A percentile compares a stretch with the other conserved stretches of the same genome.
These are phyloP conservation scores for Anhinga rufa DNA, from an alignment of 2,113 vertebrate species.

Conservation along the genomic window DNA sequence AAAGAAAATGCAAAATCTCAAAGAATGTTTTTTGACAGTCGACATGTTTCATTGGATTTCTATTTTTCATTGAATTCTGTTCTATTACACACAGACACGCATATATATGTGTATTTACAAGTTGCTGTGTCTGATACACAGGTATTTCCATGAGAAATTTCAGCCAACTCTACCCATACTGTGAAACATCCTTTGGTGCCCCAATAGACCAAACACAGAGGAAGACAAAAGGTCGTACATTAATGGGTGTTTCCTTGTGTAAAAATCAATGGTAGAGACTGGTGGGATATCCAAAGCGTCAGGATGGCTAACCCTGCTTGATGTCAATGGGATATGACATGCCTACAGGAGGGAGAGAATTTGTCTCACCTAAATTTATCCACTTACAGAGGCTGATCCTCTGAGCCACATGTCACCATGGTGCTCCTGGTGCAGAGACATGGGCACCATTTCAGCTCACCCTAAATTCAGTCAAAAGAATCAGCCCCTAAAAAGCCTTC, in stretches of 20 bases:
- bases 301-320: neutral
- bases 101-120: neutral
- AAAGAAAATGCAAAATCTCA: neutral
- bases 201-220: neutral
- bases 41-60: neutral
- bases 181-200: neutral
- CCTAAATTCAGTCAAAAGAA: neutral
- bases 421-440: neutral
- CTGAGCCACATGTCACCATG: neutral
- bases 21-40: neutral
- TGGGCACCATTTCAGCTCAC: neutral
- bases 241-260: neutral
- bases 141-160: neutral
- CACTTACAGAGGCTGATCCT: neutral
- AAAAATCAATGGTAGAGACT: neutral
- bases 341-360: neutral
- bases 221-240: neutral
- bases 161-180: neutral
- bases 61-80: neutral
- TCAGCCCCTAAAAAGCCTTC: neutral
- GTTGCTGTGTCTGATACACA: neutral
- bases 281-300: neutral
- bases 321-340: neutral
- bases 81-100: neutral
- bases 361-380: neutral